Evolutionary conservation across 30 jellyfish, hydroid and myxozoan species (phyloP), one percentile per base, ranked within the genome.

Genomic region (Aurelia sp.): DNA sequence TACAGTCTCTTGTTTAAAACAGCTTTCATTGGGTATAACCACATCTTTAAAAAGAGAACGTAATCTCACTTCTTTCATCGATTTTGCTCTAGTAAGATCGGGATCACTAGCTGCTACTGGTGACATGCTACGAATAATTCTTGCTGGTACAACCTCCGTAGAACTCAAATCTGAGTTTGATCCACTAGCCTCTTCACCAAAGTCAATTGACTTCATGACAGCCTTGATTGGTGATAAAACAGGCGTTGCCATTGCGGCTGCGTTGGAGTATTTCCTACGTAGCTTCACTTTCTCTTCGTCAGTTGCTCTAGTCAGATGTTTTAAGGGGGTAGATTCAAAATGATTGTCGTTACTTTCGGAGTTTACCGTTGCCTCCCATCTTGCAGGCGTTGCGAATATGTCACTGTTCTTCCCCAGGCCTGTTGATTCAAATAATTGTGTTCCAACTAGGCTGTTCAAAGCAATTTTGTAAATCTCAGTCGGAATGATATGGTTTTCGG

Each of bases 181-280:
- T 24, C 51, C 95, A 13, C 86, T 77, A 9, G 53, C 33, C 41
- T 85, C 95, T 47, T 76, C 90, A 9, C 96, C 90, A 61, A 66
- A 88, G 67, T 88, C 96, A 21, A 88, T 88, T 65, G 60, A 24
- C 76, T 72, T 88, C 20, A 75, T 69, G 12, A 88, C 68, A 24
- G 96, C 55, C 52, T 77, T 77, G 67, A 72, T 60, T 5, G 96
- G 96, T 44, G 84, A 50, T 48, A 88, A 41, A n/a, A 88, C 87
- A 6, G 96, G 96, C 13, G 91, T 41, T 11, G 96, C 90, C 96
- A 88, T 88, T 18, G 96, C 96, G 8, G 86, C 81, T n/a, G 89
- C 91, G 13, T 88, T 79, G 13, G 96, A 88, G 85, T 88, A 88
- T 30, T 77, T 77, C 76, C 96, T 77, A 38, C 96, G 48, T 48